Base-by-base conservation (phyloP, 2,797 vertebrate species). In the Sebastes taczanowskii region DNA sequence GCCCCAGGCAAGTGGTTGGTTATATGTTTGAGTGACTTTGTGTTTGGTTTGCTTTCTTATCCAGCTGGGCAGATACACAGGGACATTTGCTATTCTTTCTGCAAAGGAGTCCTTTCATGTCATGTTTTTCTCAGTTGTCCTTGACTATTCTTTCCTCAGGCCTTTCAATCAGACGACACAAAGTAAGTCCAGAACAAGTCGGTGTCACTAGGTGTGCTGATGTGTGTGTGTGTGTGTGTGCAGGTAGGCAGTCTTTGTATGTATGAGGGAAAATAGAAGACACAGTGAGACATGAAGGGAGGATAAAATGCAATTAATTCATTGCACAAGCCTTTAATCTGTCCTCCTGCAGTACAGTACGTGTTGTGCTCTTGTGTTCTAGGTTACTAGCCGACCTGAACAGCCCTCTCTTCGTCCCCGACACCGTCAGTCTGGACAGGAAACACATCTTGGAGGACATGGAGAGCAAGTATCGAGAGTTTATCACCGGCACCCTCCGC, bases 91-190 rank as follows among this genome's bases (percentile, higher is more conserved):
- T 27, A 46, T 74, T 83, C 23, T 60, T 3, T 77, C 20, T 35
- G 30, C 42, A 11, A 65, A 52, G 23, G 1, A 60, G 8, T 74
- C 1, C 1, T 61, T 32, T 27, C 16, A 5, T 74, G 11, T 34
- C 10, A 11, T n/a, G 9, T 79, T 76, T 81, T 77, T 68, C 53
- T 86, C 27, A 38, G 7, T 1, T 74, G 30, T 80, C 81, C 79
- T 87, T 73, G 66, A 65, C 75, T 78, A 32, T 79, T 85, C 68
- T 83, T 65, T 86, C 58, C 58, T 14, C 85, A 96, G 95, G 95
- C 92, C 29, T 96, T 95, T 91, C 94, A 95, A 32, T 92, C 92
- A 59, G 94, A 95, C 61, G 93, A 95, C 84, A 93, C 94, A 75
- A 94, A 92, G 95, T 96, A 90, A 95, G 94, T 94, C 20, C 56